These are phyloP conservation scores for Carcina quercana DNA, from an alignment of 2,888 invertebrate species.

Conservation along the genomic window DNA sequence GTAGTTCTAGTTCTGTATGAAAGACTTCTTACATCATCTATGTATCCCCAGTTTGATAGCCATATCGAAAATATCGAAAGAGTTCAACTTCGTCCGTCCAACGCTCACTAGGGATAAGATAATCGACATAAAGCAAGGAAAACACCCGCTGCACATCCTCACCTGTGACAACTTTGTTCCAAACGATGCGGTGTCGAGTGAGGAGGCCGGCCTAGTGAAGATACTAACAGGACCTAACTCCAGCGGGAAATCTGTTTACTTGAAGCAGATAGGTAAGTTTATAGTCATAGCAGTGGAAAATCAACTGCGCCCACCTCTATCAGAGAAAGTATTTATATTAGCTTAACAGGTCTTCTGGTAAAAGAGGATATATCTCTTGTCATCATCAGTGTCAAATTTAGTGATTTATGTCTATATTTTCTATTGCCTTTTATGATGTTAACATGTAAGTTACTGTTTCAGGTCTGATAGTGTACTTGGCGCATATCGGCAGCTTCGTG, in stretches of 20 bases:
- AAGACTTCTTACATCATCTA: too few relatives aligned
- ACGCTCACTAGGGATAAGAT: conserved; percentile 68
- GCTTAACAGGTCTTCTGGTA: too few relatives aligned
- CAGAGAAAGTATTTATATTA: too few relatives aligned
- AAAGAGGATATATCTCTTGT: too few relatives aligned
- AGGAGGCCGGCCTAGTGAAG: conserved; percentile 75
- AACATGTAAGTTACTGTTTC: too few relatives aligned
- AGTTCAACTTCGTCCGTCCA: conserved; percentile 79
- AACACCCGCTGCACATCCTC: conserved; percentile 85
- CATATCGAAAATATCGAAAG: conserved; percentile 77
- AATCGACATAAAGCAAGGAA: conserved; percentile 78
- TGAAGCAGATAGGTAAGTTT: conserved; percentile 81
- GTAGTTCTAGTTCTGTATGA: too few relatives aligned
- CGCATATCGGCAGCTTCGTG: conserved; percentile 92
- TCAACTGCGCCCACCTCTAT: neutral
- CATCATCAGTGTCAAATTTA: too few relatives aligned
- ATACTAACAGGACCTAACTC: conserved; percentile 93
- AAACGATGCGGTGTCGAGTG: conserved; percentile 79
- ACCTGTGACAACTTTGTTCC: conserved; percentile 80
- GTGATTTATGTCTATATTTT: too few relatives aligned
- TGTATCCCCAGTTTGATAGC: conserved; percentile 76
- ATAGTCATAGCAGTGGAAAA: neutral
- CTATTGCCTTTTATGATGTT: too few relatives aligned
- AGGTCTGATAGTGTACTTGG: conserved; percentile 85
- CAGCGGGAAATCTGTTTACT: conserved; percentile 93